Base-by-base conservation (phyloP, 2,888 invertebrate genomes). In the Thera obeliscata region DNA sequence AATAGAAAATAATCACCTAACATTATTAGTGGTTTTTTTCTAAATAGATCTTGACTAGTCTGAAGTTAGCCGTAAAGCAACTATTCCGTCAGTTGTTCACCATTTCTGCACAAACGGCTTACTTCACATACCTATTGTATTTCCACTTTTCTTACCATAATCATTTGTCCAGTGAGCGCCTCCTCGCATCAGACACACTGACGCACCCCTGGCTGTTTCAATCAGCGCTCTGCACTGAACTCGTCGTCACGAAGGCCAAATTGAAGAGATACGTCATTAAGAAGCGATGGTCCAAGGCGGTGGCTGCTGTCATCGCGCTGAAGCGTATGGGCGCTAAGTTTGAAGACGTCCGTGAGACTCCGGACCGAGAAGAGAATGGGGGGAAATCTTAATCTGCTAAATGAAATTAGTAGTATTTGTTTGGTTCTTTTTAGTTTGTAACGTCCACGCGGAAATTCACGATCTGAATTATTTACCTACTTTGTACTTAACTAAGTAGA, bases 261-360 rank as follows among this genome's bases (percentile, higher is more conserved):
- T 92, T 98, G 76, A 97, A 97, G 87, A 94, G 97, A 72, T 98
- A 98, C 87, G 98, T 98, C 70, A 98, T 97, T 89, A 96, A 97
- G 90, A 96, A 97, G 84, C 95, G 98, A 56, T 98, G 98, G 98
- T 96, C 97, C 77, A 98, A 98, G 89, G 98, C 97, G 0, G 97
- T 98, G 46, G 96, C 98, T 75, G 97, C 97, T 3, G 97, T 98
- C 78, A 95, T 98, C 73, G 98, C 98, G 1, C 93, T 98, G 59
- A 95, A 95, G 81, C 89, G 98, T 78, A 98, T 98, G 98, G 98
- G 98, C 5, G 97, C 97, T 46, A 96, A 95, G 84, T 95, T 97
- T 72, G 95, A 96, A 76, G 89, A 89, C 41, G 82, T 86, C 0
- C 82, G 81, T 2, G 86, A 86, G 1, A 64, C 63, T 2, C 63